Evolutionary conservation across 1,140 invertebrate species (phyloP), one percentile per base, ranked within the genome.

Genomic region (Panonychus citri): DNA sequence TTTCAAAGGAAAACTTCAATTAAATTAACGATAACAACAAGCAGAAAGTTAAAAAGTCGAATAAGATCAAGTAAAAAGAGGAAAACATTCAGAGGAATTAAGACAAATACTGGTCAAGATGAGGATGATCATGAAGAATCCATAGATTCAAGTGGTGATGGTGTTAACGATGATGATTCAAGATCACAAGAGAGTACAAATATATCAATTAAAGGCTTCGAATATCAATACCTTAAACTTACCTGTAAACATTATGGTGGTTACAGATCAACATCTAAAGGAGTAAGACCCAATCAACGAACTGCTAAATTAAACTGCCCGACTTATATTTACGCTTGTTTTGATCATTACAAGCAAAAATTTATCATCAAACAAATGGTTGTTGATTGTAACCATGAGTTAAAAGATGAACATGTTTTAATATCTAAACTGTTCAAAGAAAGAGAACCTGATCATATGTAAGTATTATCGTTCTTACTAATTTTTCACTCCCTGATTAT

Each of bases 171-270:
- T 12, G 30, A 34, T 34, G 30, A 34, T 7, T 34, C 30, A 12
- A 5, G 12, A 34, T 34, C 30, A 12, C 30, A 43, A 43, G 21
- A 17, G 21, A 17, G 42, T 19, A 43, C 42, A 43, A 43, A 7
- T 43, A 5, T 19, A 12, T 34, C 30, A 7, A 34, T 34, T 12
- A 34, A 34, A 34, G 15, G 49, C 5, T 50, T 50, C 21, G 49
- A 50, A 24, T 50, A 50, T 21, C 21, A 50, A 28, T 50, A 50
- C 25, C 27, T 50, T 3, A 50, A 50, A 50, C 25, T 50, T 12
- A 50, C 49, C 12, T 50, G 49, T 28, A 50, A 50, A 50, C 49
- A 50, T 50, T 50, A 50, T 24, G 49, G 49, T 50, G 26, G 49
- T 25, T 50, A 50, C 24, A 15, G 19, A 8, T 26, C 24, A 25